Evolutionary conservation across 2,888 invertebrate species (phyloP).

Genomic region (Drosophila anceps): DNA sequence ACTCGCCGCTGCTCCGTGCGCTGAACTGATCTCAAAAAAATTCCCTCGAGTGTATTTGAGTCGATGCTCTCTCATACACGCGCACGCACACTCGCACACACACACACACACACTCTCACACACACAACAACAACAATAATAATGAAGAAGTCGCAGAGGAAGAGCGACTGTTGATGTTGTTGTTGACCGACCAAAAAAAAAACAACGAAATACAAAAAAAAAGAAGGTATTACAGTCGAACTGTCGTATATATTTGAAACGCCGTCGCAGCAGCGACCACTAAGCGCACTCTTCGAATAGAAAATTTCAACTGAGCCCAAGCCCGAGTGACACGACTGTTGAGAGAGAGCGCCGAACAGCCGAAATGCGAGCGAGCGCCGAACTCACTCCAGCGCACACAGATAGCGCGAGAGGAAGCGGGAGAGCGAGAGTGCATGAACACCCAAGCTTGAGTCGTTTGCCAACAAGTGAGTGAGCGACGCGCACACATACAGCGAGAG

Average conservation of each 20-base stretch:
- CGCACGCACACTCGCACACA: constrained; percentile 3
- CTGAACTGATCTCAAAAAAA: constrained; percentile 52
- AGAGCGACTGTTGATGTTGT: constrained; percentile 20
- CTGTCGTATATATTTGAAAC: constrained; percentile 54
- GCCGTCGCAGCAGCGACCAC: constrained; percentile 81
- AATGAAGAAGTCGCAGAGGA: constrained; percentile 7
- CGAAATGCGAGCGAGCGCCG: not conserved
- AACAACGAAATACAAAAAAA: constrained; percentile 25
- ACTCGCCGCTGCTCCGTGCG: constrained; percentile 54
- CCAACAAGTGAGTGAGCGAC: constrained; percentile 12
- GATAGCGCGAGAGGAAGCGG: not conserved
- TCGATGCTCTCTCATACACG: constrained; percentile 22
- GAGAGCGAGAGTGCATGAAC: constrained; percentile 15
- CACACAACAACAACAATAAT: constrained; percentile 12
- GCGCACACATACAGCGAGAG: constrained; percentile 1
- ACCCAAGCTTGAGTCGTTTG: constrained; percentile 40
- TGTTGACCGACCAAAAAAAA: constrained; percentile 15
- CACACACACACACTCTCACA: constrained; percentile 2
- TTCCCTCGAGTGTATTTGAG: constrained; percentile 39
- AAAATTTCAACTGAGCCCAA: constrained; percentile 78
- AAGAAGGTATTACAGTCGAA: constrained; percentile 23
- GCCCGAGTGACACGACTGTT: constrained; percentile 4
- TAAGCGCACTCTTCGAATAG: constrained; percentile 83
- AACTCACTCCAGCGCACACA: not conserved
- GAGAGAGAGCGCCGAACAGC: constrained; percentile 33